Evolutionary conservation across 2,888 invertebrate species (phyloP).

Genomic region (Andrena bicolor): DNA sequence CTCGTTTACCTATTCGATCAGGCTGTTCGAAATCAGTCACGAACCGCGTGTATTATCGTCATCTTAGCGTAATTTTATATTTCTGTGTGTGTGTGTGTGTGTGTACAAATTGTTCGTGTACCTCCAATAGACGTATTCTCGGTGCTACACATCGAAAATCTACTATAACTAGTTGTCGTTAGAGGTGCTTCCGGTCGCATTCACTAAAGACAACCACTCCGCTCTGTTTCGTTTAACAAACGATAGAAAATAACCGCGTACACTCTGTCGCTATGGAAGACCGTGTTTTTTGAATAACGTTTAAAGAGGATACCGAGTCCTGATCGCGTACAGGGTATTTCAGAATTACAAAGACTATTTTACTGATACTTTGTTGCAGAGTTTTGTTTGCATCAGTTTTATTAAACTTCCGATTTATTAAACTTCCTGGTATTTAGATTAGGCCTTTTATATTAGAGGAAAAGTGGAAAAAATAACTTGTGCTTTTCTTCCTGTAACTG

Average conservation of each 20-base stretch:
- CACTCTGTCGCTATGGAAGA: conserved; percentile 61
- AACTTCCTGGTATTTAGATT: too few species aligned
- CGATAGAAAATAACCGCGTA: conserved; percentile 47
- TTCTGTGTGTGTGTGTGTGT: not conserved
- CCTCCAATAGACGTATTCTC: conserved; percentile 10
- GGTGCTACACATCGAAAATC: conserved; percentile 57
- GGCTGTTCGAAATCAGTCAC: conserved; percentile 41
- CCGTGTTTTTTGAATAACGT: conserved; percentile 55
- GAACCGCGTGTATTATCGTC: conserved; percentile 30
- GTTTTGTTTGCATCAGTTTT: too few species aligned
- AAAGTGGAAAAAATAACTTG: too few species aligned
- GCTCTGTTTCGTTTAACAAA: conserved; percentile 15
- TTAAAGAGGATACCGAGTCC: conserved; percentile 16
- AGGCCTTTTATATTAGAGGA: too few species aligned
- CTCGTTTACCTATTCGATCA: conserved; percentile 20
- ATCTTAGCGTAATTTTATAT: conserved; percentile 20
- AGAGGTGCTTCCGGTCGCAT: conserved; percentile 34
- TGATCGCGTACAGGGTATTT: not conserved
- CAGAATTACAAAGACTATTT: not conserved
- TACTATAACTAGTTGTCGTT: conserved; percentile 63
- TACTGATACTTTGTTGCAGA: not conserved
- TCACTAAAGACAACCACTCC: conserved; percentile 44
- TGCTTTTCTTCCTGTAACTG: too few species aligned
- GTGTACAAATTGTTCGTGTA: conserved; percentile 21
- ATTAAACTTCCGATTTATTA: too few species aligned